Evolutionary conservation across 2,888 invertebrate species (phyloP).

Genomic region (Polydrusus cervinus): DNA sequence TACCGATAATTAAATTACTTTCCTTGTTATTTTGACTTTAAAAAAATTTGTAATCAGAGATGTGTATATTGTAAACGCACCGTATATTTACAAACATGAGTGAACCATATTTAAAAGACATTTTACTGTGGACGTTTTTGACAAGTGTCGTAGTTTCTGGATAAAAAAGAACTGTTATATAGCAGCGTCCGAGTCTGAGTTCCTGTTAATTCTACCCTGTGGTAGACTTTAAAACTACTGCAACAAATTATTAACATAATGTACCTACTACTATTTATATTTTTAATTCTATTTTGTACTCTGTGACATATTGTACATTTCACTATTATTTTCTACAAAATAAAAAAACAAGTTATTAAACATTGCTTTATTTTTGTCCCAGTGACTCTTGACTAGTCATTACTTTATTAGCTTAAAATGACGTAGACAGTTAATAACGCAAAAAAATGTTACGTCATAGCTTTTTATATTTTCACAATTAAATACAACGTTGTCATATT

Average conservation of each 20-base stretch:
- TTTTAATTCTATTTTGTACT: constrained; percentile 71
- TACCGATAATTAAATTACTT: constrained; percentile 4
- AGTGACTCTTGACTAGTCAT: background rate
- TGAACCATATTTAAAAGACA: constrained; percentile 57
- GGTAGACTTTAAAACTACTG: constrained; percentile 61
- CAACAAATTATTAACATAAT: constrained; percentile 59
- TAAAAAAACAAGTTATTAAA: constrained; percentile 61
- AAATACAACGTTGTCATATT: background rate
- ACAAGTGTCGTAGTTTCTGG: constrained; percentile 58
- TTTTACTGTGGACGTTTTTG: constrained; percentile 30
- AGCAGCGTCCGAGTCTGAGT: constrained; percentile 66
- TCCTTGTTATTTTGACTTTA: constrained; percentile 23
- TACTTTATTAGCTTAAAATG: background rate
- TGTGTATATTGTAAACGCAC: constrained; percentile 53
- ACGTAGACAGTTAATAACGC: constrained; percentile 1
- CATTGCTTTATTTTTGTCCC: constrained; percentile 10
- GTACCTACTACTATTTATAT: constrained; percentile 70
- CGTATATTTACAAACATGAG: constrained; percentile 2
- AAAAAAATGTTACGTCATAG: constrained; percentile 16
- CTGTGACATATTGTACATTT: constrained; percentile 71
- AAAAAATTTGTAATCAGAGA: constrained; percentile 50
- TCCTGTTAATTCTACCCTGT: constrained; percentile 64
- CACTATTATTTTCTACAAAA: constrained; percentile 70
- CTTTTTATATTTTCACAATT: constrained; percentile 2
- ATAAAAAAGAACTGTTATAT: constrained; percentile 57